A percentile compares a stretch with the other conserved stretches of the same genome.
Conservation (phyloP, 2,797 vertebrate genomes). For the Sebastes kiyomatsui region DNA sequence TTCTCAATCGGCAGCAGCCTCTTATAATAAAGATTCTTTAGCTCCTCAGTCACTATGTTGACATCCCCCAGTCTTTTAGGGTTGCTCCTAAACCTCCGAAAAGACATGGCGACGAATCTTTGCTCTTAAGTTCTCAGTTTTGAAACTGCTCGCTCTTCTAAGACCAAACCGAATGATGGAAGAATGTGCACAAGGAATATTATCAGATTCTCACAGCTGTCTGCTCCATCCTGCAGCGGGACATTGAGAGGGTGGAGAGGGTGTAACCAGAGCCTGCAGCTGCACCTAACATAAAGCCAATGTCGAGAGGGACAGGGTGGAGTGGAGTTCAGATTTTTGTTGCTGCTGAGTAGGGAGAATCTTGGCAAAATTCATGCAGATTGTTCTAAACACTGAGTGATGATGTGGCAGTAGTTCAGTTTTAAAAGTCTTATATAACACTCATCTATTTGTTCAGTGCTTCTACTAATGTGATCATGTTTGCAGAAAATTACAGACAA, state of each 20-base stretch:
- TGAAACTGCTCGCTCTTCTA: conserved; percentile 37
- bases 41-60: conserved; percentile 86
- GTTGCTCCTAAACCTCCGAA: conserved; percentile 75
- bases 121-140: background rate
- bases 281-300: conserved; percentile 73
- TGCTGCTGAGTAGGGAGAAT: conserved; percentile 58
- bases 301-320: conserved; percentile 76
- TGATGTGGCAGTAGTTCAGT: conserved; percentile 1
- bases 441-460: background rate
- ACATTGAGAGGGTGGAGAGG: conserved; percentile 77
- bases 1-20: conserved; percentile 89
- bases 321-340: conserved; percentile 54
- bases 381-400: conserved; percentile 4
- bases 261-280: conserved; percentile 81
- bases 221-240: conserved; percentile 70
- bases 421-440: background rate
- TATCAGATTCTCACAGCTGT: conserved; percentile 74
- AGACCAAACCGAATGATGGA: conserved; percentile 52
- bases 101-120: conserved; percentile 41
- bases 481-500: background rate
- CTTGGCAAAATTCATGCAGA: conserved; percentile 49
- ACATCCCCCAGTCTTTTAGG: conserved; percentile 82
- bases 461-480: background rate
- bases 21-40: conserved; percentile 86
- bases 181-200: conserved; percentile 60